These are phyloP conservation scores for Sclerodermus sp. DNA, from an alignment of 2,888 invertebrate genomes.

Conservation along the genomic window DNA sequence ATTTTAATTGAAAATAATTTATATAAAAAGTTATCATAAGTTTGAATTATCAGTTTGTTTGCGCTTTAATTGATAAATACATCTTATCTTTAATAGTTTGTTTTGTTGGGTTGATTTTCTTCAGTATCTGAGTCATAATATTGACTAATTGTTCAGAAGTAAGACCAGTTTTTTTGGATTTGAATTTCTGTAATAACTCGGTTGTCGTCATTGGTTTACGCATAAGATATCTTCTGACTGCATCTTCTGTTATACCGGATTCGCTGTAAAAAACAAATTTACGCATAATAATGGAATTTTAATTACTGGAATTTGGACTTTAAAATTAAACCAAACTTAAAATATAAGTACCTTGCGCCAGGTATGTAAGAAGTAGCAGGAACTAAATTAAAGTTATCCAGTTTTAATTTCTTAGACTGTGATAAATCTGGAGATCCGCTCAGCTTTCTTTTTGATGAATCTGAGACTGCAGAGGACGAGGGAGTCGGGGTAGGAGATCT, in stretches of 20 bases:
- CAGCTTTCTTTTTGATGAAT: conserved; percentile 44
- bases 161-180: conserved; percentile 88
- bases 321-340: conserved; percentile 7
- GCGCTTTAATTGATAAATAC: conserved; percentile 84
- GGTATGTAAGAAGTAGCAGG: conserved; percentile 57
- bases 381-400: conserved; percentile 57
- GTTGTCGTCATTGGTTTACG: conserved; percentile 98
- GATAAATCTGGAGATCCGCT: conserved; percentile 58
- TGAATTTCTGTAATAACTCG: conserved; percentile 92
- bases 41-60: conserved; percentile 29
- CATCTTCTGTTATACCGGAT: conserved; percentile 91
- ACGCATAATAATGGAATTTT: background rate
- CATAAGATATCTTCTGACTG: conserved; percentile 89
- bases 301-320: conserved; percentile 1
- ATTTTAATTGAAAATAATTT: too few species aligned
- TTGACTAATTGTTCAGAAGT: conserved; percentile 89
- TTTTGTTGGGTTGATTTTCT: conserved; percentile 90
- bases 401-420: conserved; percentile 62
- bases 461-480: conserved; percentile 52
- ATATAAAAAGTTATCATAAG: too few species aligned
- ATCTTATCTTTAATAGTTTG: conserved; percentile 91
- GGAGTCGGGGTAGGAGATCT: conserved; percentile 58
- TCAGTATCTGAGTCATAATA: conserved; percentile 91
- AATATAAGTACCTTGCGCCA: conserved; percentile 55
- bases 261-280: conserved; percentile 63